phyloP scores from a whole-genome alignment of 2,797 vertebrate genomes.

The Sebastes elongatus region DNA sequence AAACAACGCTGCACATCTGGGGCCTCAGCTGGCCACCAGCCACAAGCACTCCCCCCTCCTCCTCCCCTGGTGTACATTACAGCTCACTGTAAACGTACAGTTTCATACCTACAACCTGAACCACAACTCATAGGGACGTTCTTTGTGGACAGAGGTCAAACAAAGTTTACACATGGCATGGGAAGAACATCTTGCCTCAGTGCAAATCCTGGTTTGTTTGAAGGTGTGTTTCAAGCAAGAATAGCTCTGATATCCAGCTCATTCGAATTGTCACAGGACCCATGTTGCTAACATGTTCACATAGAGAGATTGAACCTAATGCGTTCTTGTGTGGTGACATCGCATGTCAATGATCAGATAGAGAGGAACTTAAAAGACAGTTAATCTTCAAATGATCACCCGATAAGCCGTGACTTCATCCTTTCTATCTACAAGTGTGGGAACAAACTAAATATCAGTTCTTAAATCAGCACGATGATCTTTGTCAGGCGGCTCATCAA shows the following conservation, averaged over 20 bases:
- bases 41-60: constrained; percentile 45
- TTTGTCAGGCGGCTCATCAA: constrained; percentile 65
- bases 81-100: constrained; percentile 56
- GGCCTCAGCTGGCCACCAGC: constrained; percentile 66
- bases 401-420: constrained; percentile 14
- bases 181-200: constrained; percentile 21
- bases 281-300: neutral
- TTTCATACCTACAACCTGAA: constrained; percentile 56
- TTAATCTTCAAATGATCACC: constrained; percentile 32
- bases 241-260: constrained; percentile 14
- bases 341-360: neutral
- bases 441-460: constrained; percentile 44
- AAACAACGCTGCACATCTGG: constrained; percentile 76
- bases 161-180: constrained; percentile 47
- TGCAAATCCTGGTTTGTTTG: constrained; percentile 28
- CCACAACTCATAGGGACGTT: constrained; percentile 35
- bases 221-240: constrained; percentile 32
- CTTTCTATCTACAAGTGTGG: constrained; percentile 42
- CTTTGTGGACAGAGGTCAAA: constrained; percentile 53
- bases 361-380: neutral
- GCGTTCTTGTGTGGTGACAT: neutral
- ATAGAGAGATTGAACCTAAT: neutral
- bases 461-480: constrained; percentile 51
- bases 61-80: constrained; percentile 52
- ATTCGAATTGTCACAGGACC: constrained; percentile 28